These are phyloP conservation scores for Rhadina sibilatrix DNA, from an alignment of 2,113 vertebrate species.

Conservation along the genomic window DNA sequence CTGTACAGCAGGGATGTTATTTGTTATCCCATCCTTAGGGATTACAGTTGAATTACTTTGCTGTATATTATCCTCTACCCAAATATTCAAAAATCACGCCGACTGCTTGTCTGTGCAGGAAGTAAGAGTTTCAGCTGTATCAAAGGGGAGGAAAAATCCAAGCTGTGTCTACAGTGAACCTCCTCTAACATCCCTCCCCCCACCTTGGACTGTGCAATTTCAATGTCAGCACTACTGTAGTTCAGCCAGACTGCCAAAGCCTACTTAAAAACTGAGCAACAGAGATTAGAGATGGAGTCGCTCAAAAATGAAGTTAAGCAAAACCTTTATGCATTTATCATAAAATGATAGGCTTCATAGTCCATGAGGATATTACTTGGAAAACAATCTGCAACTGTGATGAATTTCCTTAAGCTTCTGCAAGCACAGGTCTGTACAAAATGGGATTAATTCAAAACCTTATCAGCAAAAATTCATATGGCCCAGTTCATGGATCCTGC, in stretches of 20 bases:
- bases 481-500: not conserved
- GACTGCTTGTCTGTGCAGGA: slow-evolving; percentile 25
- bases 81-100: slow-evolving; percentile 25
- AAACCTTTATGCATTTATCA: slow-evolving; percentile 32
- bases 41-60: slow-evolving; percentile 26
- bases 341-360: slow-evolving; percentile 27
- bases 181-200: not conserved
- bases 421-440: slow-evolving; percentile 44
- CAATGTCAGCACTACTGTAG: not conserved
- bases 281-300: not conserved
- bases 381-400: slow-evolving; percentile 56
- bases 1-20: not conserved
- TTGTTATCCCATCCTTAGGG: slow-evolving; percentile 27
- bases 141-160: not conserved
- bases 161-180: not conserved
- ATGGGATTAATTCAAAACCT: slow-evolving; percentile 59
- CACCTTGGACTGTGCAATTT: not conserved
- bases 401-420: slow-evolving; percentile 50
- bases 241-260: slow-evolving; percentile 33
- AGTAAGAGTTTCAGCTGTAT: slow-evolving; percentile 5
- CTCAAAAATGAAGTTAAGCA: slow-evolving; percentile 42
- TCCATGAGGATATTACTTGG: slow-evolving; percentile 16
- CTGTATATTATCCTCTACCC: slow-evolving; percentile 14
- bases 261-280: slow-evolving; percentile 11
- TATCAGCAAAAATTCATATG: slow-evolving; percentile 57